A percentile compares a stretch with the other conserved stretches of the same genome.
These are phyloP conservation scores for Heliothis peltigera DNA, from an alignment of 2,888 invertebrate genomes.

Conservation along the genomic window DNA sequence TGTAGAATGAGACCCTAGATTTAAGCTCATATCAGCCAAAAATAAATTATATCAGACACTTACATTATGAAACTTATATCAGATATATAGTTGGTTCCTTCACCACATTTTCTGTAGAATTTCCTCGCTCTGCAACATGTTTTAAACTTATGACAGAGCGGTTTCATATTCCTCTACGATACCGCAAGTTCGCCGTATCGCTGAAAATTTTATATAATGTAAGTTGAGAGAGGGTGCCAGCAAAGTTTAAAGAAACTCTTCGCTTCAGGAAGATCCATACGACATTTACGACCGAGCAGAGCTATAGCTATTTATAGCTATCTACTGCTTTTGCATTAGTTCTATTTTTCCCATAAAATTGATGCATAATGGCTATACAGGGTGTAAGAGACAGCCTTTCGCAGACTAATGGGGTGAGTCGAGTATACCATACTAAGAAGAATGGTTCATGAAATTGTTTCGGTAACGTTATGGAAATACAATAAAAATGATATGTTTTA, in stretches of 20 bases:
- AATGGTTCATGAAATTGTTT: no score
- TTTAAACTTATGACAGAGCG: conserved; percentile 13
- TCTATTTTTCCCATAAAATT: conserved; percentile 1
- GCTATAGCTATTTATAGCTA: conserved; percentile 31
- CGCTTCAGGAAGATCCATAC: conserved; percentile 38
- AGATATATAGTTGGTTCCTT: neutral
- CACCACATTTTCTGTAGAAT: neutral
- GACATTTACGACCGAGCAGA: conserved; percentile 31
- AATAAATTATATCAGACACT: no score
- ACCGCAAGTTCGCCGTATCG: conserved; percentile 9
- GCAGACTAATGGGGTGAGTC: no score
- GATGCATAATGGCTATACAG: no score
- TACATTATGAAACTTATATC: no score
- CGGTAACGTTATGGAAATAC: no score
- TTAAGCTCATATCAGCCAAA: no score
- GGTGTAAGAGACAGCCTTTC: no score
- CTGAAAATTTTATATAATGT: conserved; percentile 36
- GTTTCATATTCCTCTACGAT: conserved; percentile 32
- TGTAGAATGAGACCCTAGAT: no score
- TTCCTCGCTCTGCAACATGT: neutral
- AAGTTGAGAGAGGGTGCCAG: conserved; percentile 46
- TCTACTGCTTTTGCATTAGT: conserved; percentile 32
- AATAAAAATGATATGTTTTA: no score
- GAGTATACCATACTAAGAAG: no score
- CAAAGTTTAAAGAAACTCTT: conserved; percentile 53